These are phyloP conservation scores for Leptothorax acervorum DNA, from an alignment of 2,888 invertebrate genomes.

Conservation along the genomic window DNA sequence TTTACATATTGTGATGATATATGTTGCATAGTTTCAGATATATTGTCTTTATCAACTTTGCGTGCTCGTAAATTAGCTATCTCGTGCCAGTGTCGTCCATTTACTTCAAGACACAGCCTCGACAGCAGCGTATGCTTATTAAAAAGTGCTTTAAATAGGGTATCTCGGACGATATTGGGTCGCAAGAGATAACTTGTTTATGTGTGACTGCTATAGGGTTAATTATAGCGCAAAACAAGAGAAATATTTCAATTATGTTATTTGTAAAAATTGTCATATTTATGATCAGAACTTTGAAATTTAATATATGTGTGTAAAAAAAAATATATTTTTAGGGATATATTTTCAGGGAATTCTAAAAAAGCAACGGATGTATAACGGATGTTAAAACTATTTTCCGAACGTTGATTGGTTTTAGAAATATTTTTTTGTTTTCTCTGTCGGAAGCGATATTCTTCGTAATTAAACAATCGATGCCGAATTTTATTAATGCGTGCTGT, in stretches of 20 bases:
- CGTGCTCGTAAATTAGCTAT: constrained; percentile 18
- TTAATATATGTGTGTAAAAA: background rate
- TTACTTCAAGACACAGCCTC: background rate
- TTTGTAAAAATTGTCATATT: too few species aligned
- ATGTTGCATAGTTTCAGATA: constrained; percentile 3
- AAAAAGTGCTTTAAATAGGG: background rate
- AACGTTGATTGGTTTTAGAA: background rate
- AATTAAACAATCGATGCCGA: background rate
- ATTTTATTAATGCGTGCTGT: background rate
- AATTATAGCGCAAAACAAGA: constrained; percentile 8
- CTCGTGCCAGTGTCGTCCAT: constrained; percentile 5
- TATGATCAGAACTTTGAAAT: background rate
- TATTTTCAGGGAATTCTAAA: background rate
- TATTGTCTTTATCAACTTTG: background rate
- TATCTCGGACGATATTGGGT: background rate
- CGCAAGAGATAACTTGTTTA: constrained; percentile 31
- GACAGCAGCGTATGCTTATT: background rate
- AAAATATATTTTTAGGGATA: background rate
- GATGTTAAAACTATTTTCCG: background rate
- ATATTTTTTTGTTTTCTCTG: background rate
- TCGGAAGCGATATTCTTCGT: background rate
- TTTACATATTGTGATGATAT: background rate
- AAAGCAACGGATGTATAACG: background rate
- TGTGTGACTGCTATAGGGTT: background rate
- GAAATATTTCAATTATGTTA: background rate